Conservation (phyloP, 2,797 vertebrate species). For the Sebastiscus albofasciatus region DNA sequence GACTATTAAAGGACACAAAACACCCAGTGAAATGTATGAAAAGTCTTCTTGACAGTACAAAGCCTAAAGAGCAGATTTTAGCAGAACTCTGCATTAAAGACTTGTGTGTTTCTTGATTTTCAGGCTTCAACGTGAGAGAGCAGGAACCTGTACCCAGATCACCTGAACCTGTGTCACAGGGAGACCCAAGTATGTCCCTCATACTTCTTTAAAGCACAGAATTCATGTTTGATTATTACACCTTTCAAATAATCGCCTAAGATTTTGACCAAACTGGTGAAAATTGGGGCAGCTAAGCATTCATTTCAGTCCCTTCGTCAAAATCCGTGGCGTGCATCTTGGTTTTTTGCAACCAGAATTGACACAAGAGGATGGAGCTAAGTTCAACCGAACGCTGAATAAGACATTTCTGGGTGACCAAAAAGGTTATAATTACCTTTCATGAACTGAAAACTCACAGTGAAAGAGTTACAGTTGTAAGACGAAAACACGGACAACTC, state of each 20-base stretch:
- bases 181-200: conserved; percentile 90
- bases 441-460: too few relatives aligned
- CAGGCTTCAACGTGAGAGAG: conserved; percentile 86
- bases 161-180: conserved; percentile 83
- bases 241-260: not conserved
- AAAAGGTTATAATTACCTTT: too few relatives aligned
- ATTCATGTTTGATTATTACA: not conserved
- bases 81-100: not conserved
- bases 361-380: too few relatives aligned
- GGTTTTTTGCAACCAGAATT: too few relatives aligned
- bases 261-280: not conserved
- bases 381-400: too few relatives aligned
- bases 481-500: too few relatives aligned
- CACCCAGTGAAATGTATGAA: not conserved
- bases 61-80: not conserved
- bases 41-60: not conserved
- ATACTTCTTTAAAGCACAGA: not conserved
- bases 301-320: not conserved
- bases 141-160: conserved; percentile 81
- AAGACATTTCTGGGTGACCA: too few relatives aligned
- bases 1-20: not conserved
- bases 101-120: conserved; percentile 43
- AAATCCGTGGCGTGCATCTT: not conserved
- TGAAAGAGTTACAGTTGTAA: too few relatives aligned
- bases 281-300: not conserved